Evolutionary conservation across 2,888 invertebrate genomes (phyloP).

Genomic region (Anodontia alba): DNA sequence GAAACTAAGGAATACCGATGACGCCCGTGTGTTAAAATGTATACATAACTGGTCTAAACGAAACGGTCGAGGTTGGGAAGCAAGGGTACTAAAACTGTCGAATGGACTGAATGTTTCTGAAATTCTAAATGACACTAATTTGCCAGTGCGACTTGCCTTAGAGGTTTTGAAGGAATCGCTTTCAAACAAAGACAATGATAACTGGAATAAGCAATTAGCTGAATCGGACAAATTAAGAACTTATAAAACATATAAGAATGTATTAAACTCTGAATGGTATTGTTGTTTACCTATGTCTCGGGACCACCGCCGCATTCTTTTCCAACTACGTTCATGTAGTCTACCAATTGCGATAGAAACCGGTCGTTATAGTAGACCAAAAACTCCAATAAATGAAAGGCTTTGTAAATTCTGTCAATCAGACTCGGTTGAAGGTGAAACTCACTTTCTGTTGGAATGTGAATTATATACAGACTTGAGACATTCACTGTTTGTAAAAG

Average conservation of each 20-base stretch:
- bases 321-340: not conserved
- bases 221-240: conserved; percentile 2
- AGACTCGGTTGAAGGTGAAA: not conserved
- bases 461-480: conserved; percentile 3
- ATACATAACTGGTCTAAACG: not conserved
- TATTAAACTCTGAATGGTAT: not conserved
- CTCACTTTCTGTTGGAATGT: conserved; percentile 2
- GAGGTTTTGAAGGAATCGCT: not conserved
- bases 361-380: not conserved
- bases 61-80: not conserved
- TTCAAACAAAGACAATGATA: conserved; percentile 5
- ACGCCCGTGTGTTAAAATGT: not conserved
- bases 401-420: not conserved
- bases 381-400: not conserved
- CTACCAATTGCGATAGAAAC: not conserved
- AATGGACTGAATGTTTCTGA: not conserved
- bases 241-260: not conserved
- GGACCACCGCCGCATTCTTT: conserved; percentile 1
- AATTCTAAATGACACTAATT: not conserved
- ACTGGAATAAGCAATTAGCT: not conserved
- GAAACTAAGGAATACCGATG: not conserved
- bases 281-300: conserved; percentile 1
- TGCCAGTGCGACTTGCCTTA: not conserved
- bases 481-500: not conserved
- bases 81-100: not conserved